Evolutionary conservation across 2,888 invertebrate species (phyloP), one percentile per base, ranked within the genome.

Genomic region (Pediacus dermestoides): DNA sequence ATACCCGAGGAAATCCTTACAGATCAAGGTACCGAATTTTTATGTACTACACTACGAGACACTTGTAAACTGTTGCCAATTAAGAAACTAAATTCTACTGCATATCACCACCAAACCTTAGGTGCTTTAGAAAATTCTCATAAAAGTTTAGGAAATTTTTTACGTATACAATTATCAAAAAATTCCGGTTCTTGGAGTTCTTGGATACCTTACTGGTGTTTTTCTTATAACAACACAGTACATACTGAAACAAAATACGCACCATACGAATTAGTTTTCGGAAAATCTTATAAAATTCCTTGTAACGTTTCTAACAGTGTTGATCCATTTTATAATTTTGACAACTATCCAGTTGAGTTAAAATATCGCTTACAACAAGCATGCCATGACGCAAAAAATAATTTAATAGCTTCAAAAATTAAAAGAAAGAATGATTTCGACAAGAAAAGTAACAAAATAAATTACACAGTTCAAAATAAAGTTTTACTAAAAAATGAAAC

Each of bases 11-110:
- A 27, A 38, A 42, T 47, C 11, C 36, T 37, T 15, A 37, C 46
- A 9, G 46, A 49, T 33, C 16, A 35, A 23, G 49, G 49, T 7
- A 38, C 46, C 2, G 42, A 52, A 40, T 48, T 48, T 31, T 14
- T 48, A 16, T 18, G 30, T 10, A 25, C 39, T 13, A 39, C 34
- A 15, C 22, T 49, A n/a, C 25, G 26, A 4, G 40, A 49, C 38
- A 18, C 18, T 10, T 43, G 37, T 28, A 46, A 50, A 31, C 13
- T 39, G 11, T 41, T 49, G 18, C 9, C 36, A 30, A 48, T 46
- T 18, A 43, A 43, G 12, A 34, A 42, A 30, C 23, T 47, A 25
- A 36, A 39, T 26, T 42, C 42, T 3, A 45, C 44, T 8, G 42
- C 45, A 4, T 45, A 45, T 30, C 42, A 44, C 26, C 42, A 44